Evolutionary conservation across 1,140 invertebrate genomes (phyloP).

Genomic region (Trichonephila inaurata): DNA sequence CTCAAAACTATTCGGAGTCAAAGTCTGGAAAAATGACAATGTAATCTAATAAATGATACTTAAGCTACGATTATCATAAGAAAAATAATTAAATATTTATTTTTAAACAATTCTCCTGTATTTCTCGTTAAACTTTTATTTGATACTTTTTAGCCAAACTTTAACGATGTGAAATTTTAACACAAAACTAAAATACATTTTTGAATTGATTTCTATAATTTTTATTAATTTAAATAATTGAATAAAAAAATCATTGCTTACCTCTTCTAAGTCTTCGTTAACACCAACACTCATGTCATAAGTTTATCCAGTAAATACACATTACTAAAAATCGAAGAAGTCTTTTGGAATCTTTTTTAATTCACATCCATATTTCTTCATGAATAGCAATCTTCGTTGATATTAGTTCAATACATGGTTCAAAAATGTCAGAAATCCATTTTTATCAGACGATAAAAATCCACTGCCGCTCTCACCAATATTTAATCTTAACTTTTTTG

Average conservation of each 20-base stretch:
- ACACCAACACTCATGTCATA: constrained; percentile 75
- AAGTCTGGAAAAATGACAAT: too few relatives aligned
- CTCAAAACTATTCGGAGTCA: too few relatives aligned
- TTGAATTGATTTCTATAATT: too few relatives aligned
- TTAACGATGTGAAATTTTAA: too few relatives aligned
- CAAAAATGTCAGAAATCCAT: constrained; percentile 13
- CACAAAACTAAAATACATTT: too few relatives aligned
- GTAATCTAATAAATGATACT: too few relatives aligned
- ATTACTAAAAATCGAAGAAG: neutral
- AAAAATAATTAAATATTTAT: too few relatives aligned
- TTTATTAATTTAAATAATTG: too few relatives aligned
- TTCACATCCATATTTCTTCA: constrained; percentile 13
- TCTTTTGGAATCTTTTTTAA: neutral
- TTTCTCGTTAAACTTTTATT: too few relatives aligned
- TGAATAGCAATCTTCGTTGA: neutral
- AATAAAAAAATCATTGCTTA: constrained; percentile 24
- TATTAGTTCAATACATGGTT: neutral
- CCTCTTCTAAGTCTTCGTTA: constrained; percentile 76
- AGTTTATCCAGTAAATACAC: constrained; percentile 59
- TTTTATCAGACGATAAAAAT: constrained; percentile 3
- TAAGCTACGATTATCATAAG: too few relatives aligned
- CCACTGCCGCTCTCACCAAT: constrained; percentile 3
- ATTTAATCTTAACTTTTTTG: constrained; percentile 51
- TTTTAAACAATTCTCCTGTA: too few relatives aligned
- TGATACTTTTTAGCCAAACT: too few relatives aligned